phyloP scores from a whole-genome alignment of 2,113 vertebrate genomes.

The Brachypodius melanocephalos region DNA sequence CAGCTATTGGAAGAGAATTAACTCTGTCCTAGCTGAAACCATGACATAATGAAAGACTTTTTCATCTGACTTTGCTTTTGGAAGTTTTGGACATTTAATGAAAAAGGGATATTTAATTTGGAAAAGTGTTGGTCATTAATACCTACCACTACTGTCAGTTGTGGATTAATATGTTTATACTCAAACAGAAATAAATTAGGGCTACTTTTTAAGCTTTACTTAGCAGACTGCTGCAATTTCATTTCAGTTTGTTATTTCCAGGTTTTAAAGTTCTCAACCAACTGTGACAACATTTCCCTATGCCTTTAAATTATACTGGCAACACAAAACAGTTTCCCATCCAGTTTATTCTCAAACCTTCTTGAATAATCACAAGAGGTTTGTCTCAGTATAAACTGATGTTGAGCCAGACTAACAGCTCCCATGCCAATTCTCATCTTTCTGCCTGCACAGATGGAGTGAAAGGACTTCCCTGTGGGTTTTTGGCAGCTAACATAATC shows the following conservation, averaged over 20 bases:
- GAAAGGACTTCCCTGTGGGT: not conserved
- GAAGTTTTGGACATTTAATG: not conserved
- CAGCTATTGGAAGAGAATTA: not conserved
- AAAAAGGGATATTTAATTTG: not conserved
- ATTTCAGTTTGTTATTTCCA: not conserved
- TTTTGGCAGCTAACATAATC: not conserved
- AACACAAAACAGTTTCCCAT: not conserved
- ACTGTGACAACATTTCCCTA: not conserved
- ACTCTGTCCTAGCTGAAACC: not conserved
- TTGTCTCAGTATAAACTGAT: not conserved
- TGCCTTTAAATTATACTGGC: not conserved
- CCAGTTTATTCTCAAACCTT: not conserved
- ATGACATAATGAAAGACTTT: not conserved
- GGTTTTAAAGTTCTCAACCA: not conserved
- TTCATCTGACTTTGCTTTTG: not conserved
- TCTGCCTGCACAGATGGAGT: slow-evolving; percentile 3
- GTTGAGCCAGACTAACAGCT: not conserved
- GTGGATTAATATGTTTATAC: not conserved
- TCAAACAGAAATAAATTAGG: not conserved
- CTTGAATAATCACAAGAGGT: not conserved
- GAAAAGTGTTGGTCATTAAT: not conserved
- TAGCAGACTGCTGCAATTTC: not conserved
- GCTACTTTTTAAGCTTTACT: not conserved
- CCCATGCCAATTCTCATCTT: slow-evolving; percentile 18
- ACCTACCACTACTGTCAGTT: not conserved